Conservation (phyloP, 2,797 vertebrate species). For the Urophycis tenuis region DNA sequence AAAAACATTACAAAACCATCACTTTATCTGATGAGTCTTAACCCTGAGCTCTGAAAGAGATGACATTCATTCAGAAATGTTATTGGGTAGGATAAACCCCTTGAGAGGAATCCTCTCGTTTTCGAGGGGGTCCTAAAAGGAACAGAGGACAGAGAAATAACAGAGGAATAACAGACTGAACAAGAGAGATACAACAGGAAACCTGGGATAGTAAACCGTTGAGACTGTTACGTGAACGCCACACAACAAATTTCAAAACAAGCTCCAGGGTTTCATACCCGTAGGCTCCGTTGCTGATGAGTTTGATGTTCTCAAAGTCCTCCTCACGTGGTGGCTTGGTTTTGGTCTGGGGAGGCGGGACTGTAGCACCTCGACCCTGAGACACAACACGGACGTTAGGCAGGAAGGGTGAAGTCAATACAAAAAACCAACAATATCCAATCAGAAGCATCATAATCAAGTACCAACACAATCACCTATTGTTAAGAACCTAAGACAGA, state of each 20-base stretch:
- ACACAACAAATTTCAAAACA: too few species aligned
- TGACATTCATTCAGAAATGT: too few species aligned
- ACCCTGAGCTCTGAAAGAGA: neutral
- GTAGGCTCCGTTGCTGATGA: constrained; percentile 96
- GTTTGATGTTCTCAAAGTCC: constrained; percentile 93
- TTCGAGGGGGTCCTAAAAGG: too few species aligned
- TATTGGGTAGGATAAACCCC: too few species aligned
- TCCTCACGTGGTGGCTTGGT: constrained; percentile 87
- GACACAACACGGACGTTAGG: constrained; percentile 25
- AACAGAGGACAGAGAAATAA: too few species aligned
- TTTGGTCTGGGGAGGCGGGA: constrained; percentile 59
- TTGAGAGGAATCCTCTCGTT: too few species aligned
- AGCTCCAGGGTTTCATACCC: constrained; percentile 73
- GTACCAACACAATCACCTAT: neutral
- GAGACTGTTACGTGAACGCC: too few species aligned
- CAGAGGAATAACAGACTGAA: too few species aligned
- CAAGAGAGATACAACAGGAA: neutral
- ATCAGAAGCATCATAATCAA: neutral
- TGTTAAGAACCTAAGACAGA: too few species aligned
- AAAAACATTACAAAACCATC: too few species aligned
- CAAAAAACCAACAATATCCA: neutral
- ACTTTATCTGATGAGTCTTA: neutral
- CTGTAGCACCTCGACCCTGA: constrained; percentile 72
- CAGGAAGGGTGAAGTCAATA: neutral
- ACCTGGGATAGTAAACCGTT: too few species aligned